Conservation (phyloP, 2,888 invertebrate species). For the Caenorhabditis angaria region DNA sequence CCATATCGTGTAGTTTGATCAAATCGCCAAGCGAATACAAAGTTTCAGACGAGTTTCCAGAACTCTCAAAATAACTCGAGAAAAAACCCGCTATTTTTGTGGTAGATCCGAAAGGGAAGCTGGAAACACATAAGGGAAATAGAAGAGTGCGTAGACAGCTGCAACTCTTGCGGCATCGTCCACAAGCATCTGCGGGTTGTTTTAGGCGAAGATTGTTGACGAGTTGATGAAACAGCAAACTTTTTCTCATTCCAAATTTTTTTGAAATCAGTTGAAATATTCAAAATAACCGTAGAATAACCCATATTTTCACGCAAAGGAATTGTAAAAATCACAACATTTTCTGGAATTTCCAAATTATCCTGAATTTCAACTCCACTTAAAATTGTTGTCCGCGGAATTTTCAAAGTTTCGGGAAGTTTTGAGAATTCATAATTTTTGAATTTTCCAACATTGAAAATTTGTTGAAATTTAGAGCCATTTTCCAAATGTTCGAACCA, state of each 20-base stretch:
- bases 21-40: conserved; percentile 26
- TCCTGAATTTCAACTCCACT: conserved; percentile 19
- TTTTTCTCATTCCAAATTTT: conserved; percentile 15
- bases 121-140: too few species aligned
- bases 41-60: conserved; percentile 12
- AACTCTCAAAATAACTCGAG: too few species aligned
- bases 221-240: conserved; percentile 14
- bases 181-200: too few species aligned
- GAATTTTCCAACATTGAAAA: conserved; percentile 9
- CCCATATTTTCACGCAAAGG: conserved; percentile 15
- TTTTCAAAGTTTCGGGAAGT: not conserved
- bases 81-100: too few species aligned
- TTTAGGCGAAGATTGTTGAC: conserved; percentile 16
- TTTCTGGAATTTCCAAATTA: conserved; percentile 10
- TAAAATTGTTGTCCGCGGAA: conserved; percentile 26
- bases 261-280: conserved; percentile 51
- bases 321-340: conserved; percentile 34
- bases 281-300: conserved; percentile 41
- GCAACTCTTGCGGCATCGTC: too few species aligned
- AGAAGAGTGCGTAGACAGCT: too few species aligned
- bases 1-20: conserved; percentile 21
- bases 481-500: conserved; percentile 27
- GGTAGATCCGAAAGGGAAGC: too few species aligned
- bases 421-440: conserved; percentile 18
- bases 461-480: conserved; percentile 15